Evolutionary conservation across 2,797 vertebrate genomes (phyloP), one percentile per base, ranked within the genome.

Genomic region (Myiothlypis coronata): DNA sequence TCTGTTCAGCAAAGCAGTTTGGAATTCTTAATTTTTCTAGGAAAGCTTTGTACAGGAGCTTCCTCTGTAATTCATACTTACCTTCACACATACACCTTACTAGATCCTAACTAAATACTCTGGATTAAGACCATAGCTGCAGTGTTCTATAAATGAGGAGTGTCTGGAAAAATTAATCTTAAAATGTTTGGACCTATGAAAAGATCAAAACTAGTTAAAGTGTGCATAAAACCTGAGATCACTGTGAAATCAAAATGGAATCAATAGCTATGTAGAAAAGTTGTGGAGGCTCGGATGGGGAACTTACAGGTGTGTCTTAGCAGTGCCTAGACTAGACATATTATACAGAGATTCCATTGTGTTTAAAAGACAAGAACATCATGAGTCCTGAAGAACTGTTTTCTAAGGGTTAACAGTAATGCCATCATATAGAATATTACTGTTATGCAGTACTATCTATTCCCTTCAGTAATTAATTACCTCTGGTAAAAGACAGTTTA

Each of bases 81-180:
- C 20, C 8, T 70, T 70, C 56, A 44, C 22, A 23, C 20, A 34
- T 59, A 78, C 65, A 92, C 44, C 65, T 92, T 85, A 63, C 34
- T 77, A 93, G 64, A 85, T 88, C 52, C 74, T 56, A 92, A 56
- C 14, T 72, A 86, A 94, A 88, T 86, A 52, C 4, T 92, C 79
- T 68, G n/a, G 32, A 90, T 78, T n/a, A 79, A 63, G 56, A 85
- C 21, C n/a, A 57, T 12, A 74, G 37, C n/a, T 79, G 55, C 39
- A 87, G 20, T 3, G 3, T 83, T 83, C 59, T 67, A 46, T 79
- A 68, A 87, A 82, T 18, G 91, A 72, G 35, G 10, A 64, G 34
- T 44, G 11, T 34, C 56, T 75, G 56, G 19, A 71, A 91, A 93
- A 83, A 57, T 39, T 52, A 47, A 26, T 20, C 30, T 69, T 47